Percentiles rank a stretch among this genome's conserved stretches.
Evolutionary conservation across 2,888 invertebrate genomes (phyloP).

Genomic region (Euspilapteryx auroguttella): DNA sequence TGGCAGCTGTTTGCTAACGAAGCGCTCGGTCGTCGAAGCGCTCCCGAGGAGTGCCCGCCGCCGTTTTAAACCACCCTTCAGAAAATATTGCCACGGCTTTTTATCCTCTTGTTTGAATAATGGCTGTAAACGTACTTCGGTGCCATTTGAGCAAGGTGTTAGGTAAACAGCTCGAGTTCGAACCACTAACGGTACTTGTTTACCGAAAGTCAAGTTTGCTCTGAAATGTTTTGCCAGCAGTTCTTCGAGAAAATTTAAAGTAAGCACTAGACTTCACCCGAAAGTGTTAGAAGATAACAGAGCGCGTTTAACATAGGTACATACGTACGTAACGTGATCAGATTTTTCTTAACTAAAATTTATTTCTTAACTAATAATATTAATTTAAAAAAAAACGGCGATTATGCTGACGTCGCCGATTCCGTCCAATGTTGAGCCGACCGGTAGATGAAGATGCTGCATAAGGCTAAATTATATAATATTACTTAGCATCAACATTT

Average conservation of each 20-base stretch:
- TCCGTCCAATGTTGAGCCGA: no score
- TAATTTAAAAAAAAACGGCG: no score
- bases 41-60: no score
- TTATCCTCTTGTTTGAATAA: slow-evolving; percentile 61
- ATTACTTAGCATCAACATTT: no score
- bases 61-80: slow-evolving; percentile 57
- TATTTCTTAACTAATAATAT: no score
- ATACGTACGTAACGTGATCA: no score
- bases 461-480: no score
- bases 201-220: slow-evolving; percentile 49
- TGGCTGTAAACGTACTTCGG: slow-evolving; percentile 51
- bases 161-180: slow-evolving; percentile 41
- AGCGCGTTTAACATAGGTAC: no score
- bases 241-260: slow-evolving; percentile 44
- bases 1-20: slow-evolving; percentile 55
- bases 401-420: no score
- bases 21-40: slow-evolving; percentile 36
- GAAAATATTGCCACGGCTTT: slow-evolving; percentile 58
- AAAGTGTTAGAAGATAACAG: no score
- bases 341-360: no score
- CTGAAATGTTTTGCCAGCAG: slow-evolving; percentile 44
- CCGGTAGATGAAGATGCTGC: no score
- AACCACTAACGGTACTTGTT: slow-evolving; percentile 55
- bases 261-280: slow-evolving; percentile 43
- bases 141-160: slow-evolving; percentile 53